Conservation (phyloP, 2,888 invertebrate species). For the Diarsia dahlii region DNA sequence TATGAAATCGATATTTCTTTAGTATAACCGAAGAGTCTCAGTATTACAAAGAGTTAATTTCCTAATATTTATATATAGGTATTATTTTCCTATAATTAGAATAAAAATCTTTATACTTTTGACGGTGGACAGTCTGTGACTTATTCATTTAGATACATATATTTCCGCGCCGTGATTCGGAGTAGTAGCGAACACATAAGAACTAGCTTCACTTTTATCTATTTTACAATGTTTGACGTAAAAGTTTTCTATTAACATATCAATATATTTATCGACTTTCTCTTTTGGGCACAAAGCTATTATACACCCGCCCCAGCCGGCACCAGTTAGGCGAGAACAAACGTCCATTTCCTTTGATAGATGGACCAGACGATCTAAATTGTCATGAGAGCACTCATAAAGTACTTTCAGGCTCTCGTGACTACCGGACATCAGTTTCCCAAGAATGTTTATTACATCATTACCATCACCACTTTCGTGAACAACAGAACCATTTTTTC, state of each 20-base stretch:
- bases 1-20: neutral
- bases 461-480: constrained; percentile 68
- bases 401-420: constrained; percentile 95
- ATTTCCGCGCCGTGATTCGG: constrained; percentile 93
- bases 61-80: no score
- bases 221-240: constrained; percentile 91
- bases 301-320: constrained; percentile 99
- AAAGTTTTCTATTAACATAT: constrained; percentile 92
- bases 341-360: constrained; percentile 92
- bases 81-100: neutral
- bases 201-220: constrained; percentile 88
- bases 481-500: constrained; percentile 68
- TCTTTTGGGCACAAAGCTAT: constrained; percentile 95
- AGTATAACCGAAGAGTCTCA: neutral
- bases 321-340: constrained; percentile 98
- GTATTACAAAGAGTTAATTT: neutral
- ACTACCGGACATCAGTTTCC: constrained; percentile 96
- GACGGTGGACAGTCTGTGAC: neutral
- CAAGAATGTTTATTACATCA: constrained; percentile 91
- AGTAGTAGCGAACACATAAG: constrained; percentile 94
- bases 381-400: constrained; percentile 98
- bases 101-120: neutral
- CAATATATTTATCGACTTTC: constrained; percentile 92
- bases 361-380: constrained; percentile 95
- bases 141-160: constrained; percentile 73